Conservation (phyloP, 2,113 vertebrate genomes). For the Cacatua alba region DNA sequence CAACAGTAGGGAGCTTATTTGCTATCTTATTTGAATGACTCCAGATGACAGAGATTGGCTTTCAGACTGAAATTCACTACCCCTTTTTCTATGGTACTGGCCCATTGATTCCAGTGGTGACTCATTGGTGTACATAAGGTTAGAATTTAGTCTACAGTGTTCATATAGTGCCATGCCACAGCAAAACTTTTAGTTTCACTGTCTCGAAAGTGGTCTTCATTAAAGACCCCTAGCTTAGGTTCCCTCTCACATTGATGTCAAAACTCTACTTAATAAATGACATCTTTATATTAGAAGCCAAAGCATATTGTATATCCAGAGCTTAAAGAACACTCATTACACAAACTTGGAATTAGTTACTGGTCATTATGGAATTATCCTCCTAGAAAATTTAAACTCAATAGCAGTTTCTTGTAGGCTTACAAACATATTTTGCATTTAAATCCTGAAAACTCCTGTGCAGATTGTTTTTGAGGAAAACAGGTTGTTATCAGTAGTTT, state of each 20-base stretch:
- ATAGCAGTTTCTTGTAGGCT: not conserved
- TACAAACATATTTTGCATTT: not conserved
- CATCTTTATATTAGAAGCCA: not conserved
- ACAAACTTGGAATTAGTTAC: not conserved
- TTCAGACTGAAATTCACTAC: not conserved
- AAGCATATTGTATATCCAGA: not conserved
- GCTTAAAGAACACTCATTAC: not conserved
- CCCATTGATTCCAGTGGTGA: not conserved
- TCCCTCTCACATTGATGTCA: not conserved
- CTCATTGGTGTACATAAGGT: not conserved
- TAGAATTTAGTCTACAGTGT: not conserved
- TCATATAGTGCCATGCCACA: not conserved
- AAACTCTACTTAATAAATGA: not conserved
- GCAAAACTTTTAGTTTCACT: not conserved
- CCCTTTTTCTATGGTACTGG: not conserved
- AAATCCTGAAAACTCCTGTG: conserved; percentile 12
- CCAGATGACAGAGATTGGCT: not conserved
- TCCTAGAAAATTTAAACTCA: not conserved
- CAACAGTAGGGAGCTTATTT: not conserved
- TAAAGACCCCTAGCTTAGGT: not conserved
- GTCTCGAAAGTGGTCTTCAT: not conserved
- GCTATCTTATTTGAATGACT: not conserved
- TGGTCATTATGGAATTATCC: not conserved
- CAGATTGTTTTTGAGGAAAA: conserved; percentile 39
- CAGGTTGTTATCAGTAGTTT: conserved; percentile 21